Percentiles rank a stretch among this genome's conserved stretches.
These are phyloP conservation scores for Mixornis gularis DNA, from an alignment of 2,113 vertebrate species.

Conservation along the genomic window DNA sequence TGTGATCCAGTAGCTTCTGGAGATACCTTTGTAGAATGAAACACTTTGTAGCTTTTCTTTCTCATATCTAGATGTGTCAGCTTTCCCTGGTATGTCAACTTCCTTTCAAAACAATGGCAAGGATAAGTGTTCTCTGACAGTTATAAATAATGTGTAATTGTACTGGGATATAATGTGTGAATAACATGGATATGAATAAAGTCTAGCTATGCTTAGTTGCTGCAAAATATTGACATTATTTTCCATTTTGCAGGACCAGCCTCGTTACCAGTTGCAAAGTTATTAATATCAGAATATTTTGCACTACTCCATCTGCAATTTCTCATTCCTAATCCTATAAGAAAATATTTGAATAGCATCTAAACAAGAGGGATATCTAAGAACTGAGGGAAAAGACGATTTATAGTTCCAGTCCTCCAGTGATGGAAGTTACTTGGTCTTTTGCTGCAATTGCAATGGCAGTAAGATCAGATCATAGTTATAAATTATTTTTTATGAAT, in stretches of 20 bases:
- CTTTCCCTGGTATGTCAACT: background rate
- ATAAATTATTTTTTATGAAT: background rate
- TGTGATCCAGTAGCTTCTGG: background rate
- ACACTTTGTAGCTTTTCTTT: background rate
- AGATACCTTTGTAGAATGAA: background rate
- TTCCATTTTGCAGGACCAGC: background rate
- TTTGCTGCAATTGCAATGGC: background rate
- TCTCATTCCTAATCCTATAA: background rate
- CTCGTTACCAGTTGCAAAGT: background rate
- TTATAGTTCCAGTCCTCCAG: background rate
- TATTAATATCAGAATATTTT: background rate
- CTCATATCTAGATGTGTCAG: background rate
- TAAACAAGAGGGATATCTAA: background rate
- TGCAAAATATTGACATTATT: background rate
- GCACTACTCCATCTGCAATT: background rate
- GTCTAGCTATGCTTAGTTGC: background rate
- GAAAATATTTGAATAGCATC: background rate
- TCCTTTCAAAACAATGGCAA: background rate
- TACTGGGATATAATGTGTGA: background rate
- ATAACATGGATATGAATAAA: background rate
- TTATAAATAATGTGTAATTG: background rate
- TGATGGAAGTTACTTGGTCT: background rate
- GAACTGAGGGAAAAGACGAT: background rate
- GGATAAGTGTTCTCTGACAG: background rate
- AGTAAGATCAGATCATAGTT: background rate